A percentile compares a stretch with the other conserved stretches of the same genome.
Evolutionary conservation across 1,140 invertebrate genomes (phyloP).

Genomic region (Trichonephila clavipes): DNA sequence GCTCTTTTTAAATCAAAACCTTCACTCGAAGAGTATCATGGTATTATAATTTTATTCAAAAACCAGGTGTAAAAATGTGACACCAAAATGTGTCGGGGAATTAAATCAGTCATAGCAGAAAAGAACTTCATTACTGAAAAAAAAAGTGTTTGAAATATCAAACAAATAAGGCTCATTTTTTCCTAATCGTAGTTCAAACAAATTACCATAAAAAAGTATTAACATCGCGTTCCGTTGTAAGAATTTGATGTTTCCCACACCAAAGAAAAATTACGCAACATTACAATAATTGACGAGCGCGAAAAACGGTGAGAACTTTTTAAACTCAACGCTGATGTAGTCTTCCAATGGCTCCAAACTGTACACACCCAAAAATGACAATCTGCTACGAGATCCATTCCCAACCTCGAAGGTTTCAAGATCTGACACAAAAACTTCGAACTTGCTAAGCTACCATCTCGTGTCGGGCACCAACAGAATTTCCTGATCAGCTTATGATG

Average conservation of each 20-base stretch:
- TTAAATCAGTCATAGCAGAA: no score
- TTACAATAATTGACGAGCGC: background rate
- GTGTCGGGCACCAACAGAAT: conserved; percentile 17
- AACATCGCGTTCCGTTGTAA: background rate
- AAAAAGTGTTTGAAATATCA: no score
- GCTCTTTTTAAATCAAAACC: no score
- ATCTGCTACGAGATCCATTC: background rate
- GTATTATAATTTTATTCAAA: no score
- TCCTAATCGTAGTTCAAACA: no score
- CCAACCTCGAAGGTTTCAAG: background rate
- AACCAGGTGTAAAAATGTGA: no score
- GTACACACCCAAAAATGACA: conserved; percentile 24
- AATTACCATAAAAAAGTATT: no score
- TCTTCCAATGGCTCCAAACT: background rate
- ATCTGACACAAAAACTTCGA: conserved; percentile 23
- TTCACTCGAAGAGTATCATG: no score
- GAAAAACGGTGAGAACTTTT: background rate
- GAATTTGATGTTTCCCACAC: background rate
- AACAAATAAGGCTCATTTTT: no score
- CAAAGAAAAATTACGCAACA: background rate
- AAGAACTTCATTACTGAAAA: no score
- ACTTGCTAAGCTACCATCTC: background rate
- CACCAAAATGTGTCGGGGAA: no score
- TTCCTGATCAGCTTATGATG: conserved; percentile 23
- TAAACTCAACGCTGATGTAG: background rate